A percentile compares a stretch with the other conserved stretches of the same genome.
Conservation (phyloP, 2,797 vertebrate species). For the Steatocranus sp. region DNA sequence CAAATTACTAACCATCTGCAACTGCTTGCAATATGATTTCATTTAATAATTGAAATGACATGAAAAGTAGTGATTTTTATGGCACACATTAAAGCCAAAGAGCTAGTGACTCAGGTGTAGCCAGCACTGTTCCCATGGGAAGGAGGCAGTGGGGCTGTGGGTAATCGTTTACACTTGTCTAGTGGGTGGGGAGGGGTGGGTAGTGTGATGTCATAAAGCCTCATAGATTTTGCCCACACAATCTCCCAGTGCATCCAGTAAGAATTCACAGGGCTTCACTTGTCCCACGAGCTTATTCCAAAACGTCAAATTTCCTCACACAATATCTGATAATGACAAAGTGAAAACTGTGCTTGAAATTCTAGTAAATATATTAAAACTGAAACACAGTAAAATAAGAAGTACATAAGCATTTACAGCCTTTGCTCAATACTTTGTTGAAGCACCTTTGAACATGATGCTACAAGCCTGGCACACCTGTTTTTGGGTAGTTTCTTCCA, state of each 20-base stretch:
- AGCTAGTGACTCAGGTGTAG: conserved; percentile 37
- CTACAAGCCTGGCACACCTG: background rate
- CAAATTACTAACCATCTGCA: background rate
- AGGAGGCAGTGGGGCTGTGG: conserved; percentile 21
- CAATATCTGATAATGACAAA: background rate
- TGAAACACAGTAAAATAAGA: background rate
- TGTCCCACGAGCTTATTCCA: background rate
- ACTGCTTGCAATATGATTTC: background rate
- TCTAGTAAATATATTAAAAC: background rate
- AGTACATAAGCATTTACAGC: background rate
- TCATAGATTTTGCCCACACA: conserved; percentile 1
- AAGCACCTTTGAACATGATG: background rate
- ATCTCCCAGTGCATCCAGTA: background rate
- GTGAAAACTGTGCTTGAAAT: background rate
- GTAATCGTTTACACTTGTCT: conserved; percentile 27
- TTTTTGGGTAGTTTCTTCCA: background rate
- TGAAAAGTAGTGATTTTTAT: background rate
- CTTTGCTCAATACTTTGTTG: background rate
- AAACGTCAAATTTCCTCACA: background rate
- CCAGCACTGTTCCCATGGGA: conserved; percentile 27
- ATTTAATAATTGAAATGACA: background rate
- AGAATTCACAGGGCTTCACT: background rate
- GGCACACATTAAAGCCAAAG: background rate
- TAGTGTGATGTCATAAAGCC: background rate
- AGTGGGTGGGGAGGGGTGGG: background rate